Evolutionary conservation across 2,888 invertebrate genomes (phyloP).

Genomic region (Stenoptilia bipunctidactyla): DNA sequence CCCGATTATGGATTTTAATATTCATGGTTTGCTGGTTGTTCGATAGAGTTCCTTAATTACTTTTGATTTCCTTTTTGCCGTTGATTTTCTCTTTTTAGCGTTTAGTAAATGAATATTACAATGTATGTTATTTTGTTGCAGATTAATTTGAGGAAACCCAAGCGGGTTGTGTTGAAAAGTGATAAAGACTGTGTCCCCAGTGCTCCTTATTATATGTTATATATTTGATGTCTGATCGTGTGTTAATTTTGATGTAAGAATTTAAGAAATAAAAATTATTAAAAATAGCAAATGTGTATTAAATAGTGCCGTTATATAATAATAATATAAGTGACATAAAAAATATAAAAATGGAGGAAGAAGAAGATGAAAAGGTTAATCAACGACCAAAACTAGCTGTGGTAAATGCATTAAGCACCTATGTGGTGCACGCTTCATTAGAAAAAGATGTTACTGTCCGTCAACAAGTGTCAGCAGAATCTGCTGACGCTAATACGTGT

Average conservation of each 20-base stretch:
- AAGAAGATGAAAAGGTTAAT: conserved; percentile 51
- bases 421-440: conserved; percentile 47
- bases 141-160: conserved; percentile 46
- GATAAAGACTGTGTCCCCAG: conserved; percentile 69
- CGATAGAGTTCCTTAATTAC: not conserved
- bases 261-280: conserved; percentile 45
- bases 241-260: conserved; percentile 37
- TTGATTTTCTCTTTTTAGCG: too few relatives aligned
- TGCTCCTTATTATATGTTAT: conserved; percentile 58
- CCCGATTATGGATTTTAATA: too few relatives aligned
- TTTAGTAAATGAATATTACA: not conserved
- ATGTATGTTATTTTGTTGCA: conserved; percentile 40
- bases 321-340: conserved; percentile 19
- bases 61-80: too few relatives aligned
- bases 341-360: conserved; percentile 49
- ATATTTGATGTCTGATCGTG: conserved; percentile 25
- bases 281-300: conserved; percentile 47
- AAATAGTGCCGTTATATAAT: conserved; percentile 38
- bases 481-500: conserved; percentile 63
- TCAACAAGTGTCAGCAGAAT: conserved; percentile 69
- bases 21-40: not conserved
- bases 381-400: conserved; percentile 47
- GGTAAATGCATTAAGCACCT: conserved; percentile 43
- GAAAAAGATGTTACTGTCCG: conserved; percentile 40
- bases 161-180: conserved; percentile 50